Base-by-base conservation (phyloP, 2,113 vertebrate species). In the Centropus unirufus region DNA sequence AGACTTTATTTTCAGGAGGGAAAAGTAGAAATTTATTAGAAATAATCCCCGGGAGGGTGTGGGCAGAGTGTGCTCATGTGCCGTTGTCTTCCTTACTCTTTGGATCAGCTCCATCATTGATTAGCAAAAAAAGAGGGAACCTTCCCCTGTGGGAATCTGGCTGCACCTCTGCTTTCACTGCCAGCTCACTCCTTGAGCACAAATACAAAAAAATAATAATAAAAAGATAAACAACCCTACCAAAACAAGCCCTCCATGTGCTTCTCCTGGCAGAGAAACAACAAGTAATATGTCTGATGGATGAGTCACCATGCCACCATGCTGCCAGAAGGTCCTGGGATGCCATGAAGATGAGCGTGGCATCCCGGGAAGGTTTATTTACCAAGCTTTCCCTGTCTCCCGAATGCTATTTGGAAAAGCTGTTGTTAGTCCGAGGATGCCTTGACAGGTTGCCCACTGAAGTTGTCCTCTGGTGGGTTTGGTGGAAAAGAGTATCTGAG, bases 381-480 rank as follows among this genome's bases (percentile, higher is more conserved):
- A 78, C 29, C 0, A 3, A 92, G 58, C 40, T 81, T 95, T 79
- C 46, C 75, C n/a, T 61, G 19, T 54, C 0, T 0, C 70, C 49
- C 73, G 89, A 63, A 83, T 51, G 52, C 78, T 67, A 85, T 91
- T 83, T 83, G 55, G 74, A 79, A 89, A 92, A 91, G 78, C 81
- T 89, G 32, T n/a, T 66, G 26, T 76, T 47, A 78, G n/a, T 40
- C 69, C 87, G 46, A 93, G 78, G 70, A 73, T 0, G 3, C 11
- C 23, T 36, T 87, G 54, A 66, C 34, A 52, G 34, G 73, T 49
- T 0, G 13, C 46, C 46, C 1, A 1, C 26, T 82, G 26, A 93
- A 91, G 40, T 20, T 74, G 89, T 91, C 52, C 63, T 88, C 42
- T 2, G 4, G 36, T 32, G 55, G 40, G 18, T 42, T 47, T 47